These are phyloP conservation scores for Hyperoodon ampullatus DNA, from an alignment of 2,113 vertebrate species.

Conservation along the genomic window DNA sequence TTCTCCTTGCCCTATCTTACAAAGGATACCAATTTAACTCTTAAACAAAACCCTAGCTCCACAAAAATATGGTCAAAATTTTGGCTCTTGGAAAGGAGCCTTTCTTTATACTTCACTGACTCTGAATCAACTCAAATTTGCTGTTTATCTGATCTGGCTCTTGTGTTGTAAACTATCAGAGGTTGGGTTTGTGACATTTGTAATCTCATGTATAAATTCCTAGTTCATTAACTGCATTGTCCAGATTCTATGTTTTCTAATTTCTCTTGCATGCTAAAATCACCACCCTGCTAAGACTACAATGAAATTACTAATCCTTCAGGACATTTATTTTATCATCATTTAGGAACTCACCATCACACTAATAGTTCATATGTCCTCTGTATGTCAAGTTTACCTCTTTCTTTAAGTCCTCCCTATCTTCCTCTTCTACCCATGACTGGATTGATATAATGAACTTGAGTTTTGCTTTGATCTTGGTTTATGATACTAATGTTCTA, in stretches of 20 bases:
- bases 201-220: neutral
- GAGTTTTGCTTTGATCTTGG: neutral
- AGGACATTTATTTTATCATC: neutral
- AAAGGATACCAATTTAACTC: conserved; percentile 6
- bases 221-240: neutral
- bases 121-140: neutral
- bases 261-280: neutral
- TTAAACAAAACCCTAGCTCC: neutral
- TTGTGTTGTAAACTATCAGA: neutral
- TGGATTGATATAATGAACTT: neutral
- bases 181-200: neutral
- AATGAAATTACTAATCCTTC: neutral
- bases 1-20: neutral
- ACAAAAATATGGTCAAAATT: neutral
- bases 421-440: neutral
- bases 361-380: neutral
- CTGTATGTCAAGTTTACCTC: neutral
- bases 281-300: neutral
- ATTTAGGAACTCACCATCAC: neutral
- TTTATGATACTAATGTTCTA: neutral
- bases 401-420: neutral
- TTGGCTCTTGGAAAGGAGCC: neutral
- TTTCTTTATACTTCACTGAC: neutral
- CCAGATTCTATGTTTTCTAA: neutral
- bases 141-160: neutral